These are phyloP conservation scores for Habrosyne pyritoides DNA, from an alignment of 2,888 invertebrate species.

Conservation along the genomic window DNA sequence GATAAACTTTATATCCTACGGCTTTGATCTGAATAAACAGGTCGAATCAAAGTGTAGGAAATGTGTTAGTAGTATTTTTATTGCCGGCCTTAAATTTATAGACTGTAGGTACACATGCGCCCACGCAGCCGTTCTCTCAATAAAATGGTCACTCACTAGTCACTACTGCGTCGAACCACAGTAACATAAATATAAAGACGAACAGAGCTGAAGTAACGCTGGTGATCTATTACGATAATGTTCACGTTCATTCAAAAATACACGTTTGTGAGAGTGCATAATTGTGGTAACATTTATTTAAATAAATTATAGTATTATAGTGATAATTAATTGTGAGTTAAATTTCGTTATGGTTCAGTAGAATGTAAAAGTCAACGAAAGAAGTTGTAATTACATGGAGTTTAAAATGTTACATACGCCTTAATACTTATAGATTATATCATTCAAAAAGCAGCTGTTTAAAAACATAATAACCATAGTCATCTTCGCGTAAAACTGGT, in stretches of 20 bases:
- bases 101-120: conserved; percentile 66
- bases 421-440: background rate
- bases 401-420: background rate
- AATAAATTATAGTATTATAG: too few species aligned
- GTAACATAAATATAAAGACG: conserved; percentile 58
- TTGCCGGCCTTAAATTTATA: conserved; percentile 76
- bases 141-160: conserved; percentile 59
- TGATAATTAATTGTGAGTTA: background rate
- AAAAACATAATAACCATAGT: conserved; percentile 8
- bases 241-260: background rate
- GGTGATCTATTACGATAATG: background rate
- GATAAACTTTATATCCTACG: conserved; percentile 70
- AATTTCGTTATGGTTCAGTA: background rate
- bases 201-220: conserved; percentile 3
- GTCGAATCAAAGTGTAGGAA: conserved; percentile 80
- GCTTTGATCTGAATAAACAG: conserved; percentile 81
- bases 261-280: background rate
- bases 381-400: too few species aligned
- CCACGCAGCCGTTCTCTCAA: conserved; percentile 65
- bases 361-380: background rate
- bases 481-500: conserved; percentile 21
- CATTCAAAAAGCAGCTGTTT: background rate
- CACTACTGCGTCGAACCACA: conserved; percentile 48
- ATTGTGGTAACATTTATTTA: background rate
- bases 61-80: conserved; percentile 80